These are phyloP conservation scores for Antheraea mylitta DNA, from an alignment of 1,140 invertebrate species.

Conservation along the genomic window DNA sequence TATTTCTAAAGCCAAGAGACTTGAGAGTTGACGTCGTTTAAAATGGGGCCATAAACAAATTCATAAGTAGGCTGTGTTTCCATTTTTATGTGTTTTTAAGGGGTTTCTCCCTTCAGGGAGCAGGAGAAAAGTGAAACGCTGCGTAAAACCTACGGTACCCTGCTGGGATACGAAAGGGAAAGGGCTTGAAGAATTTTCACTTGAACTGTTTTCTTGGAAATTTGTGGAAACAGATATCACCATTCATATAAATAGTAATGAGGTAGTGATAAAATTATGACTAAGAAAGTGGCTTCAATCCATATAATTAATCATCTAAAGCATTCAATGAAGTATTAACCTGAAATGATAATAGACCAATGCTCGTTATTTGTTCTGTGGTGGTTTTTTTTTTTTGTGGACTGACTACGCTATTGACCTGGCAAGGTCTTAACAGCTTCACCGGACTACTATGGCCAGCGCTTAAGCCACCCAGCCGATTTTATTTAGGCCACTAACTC, in stretches of 20 bases:
- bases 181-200: slow-evolving; percentile 28
- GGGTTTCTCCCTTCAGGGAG: slow-evolving; percentile 46
- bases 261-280: too few relatives aligned
- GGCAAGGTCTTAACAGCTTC: too few relatives aligned
- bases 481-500: too few relatives aligned
- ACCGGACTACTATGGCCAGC: too few relatives aligned
- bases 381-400: too few relatives aligned
- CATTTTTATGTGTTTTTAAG: slow-evolving; percentile 74
- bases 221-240: background rate
- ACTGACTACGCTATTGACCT: too few relatives aligned
- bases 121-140: slow-evolving; percentile 62
- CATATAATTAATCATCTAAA: too few relatives aligned
- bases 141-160: slow-evolving; percentile 60
- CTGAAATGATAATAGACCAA: too few relatives aligned
- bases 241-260: background rate
- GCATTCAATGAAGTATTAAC: too few relatives aligned
- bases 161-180: slow-evolving; percentile 52
- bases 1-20: slow-evolving; percentile 48
- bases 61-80: slow-evolving; percentile 70
- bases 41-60: slow-evolving; percentile 75
- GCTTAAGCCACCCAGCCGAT: too few relatives aligned
- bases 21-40: slow-evolving; percentile 49
- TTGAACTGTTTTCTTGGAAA: slow-evolving; percentile 7
- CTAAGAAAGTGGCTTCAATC: too few relatives aligned
- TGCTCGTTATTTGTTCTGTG: too few relatives aligned